Percentiles rank a stretch among this genome's conserved stretches.
phyloP scores from a whole-genome alignment of 2,888 invertebrate species.

The Trichopria drosophilae region DNA sequence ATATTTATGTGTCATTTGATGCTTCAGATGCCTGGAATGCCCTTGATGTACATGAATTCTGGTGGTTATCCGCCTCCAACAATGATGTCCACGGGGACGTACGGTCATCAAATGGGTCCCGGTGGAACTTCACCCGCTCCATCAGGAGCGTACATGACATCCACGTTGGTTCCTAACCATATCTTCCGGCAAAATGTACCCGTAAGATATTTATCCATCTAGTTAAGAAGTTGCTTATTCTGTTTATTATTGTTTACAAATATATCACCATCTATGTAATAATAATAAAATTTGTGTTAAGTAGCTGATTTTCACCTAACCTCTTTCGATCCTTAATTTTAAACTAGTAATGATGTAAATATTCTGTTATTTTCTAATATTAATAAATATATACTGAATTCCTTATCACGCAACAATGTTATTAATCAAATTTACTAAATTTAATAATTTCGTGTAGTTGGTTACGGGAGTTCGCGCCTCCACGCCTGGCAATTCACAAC shows the following conservation, averaged over 20 bases:
- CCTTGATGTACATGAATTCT: conserved; percentile 56
- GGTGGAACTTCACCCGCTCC: conserved; percentile 50
- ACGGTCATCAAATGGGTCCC: conserved; percentile 50
- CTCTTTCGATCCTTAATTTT: no score
- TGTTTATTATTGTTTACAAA: no score
- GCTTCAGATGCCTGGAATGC: conserved; percentile 51
- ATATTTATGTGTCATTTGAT: no score
- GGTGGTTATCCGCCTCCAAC: conserved; percentile 50
- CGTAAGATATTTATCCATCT: conserved; percentile 36
- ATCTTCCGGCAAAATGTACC: conserved; percentile 56
- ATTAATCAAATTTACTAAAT: background rate
- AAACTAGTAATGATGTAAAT: no score
- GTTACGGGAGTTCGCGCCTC: conserved; percentile 51
- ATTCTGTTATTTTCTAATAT: no score
- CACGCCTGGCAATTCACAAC: conserved; percentile 53
- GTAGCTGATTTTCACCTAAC: no score
- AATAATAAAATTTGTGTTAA: no score
- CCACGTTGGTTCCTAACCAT: conserved; percentile 52
- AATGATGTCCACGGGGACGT: conserved; percentile 49
- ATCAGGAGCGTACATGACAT: conserved; percentile 51
- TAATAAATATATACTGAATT: no score
- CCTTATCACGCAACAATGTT: no score
- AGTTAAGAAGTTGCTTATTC: background rate
- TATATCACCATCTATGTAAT: no score
- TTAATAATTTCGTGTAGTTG: conserved; percentile 38